Base-by-base conservation (phyloP, 1,140 invertebrate genomes). In the Pteromalus puparum region DNA sequence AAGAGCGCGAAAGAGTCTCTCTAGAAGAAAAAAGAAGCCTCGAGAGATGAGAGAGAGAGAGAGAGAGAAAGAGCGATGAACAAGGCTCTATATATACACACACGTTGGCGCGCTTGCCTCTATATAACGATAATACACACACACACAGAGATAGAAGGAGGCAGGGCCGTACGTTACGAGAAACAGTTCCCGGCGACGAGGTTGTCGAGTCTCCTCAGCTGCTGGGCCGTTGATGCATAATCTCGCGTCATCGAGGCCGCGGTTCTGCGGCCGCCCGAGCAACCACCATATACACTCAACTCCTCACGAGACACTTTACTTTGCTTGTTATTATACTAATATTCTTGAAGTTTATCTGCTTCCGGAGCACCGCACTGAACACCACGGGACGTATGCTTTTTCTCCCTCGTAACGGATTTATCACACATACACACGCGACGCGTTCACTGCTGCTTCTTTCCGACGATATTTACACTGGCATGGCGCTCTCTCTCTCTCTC, bases 241-340 rank as follows among this genome's bases (percentile, higher is more conserved):
- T 76, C 73, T 24, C n/a, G 74, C 74, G 65, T 78, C 82, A 83
- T 83, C 82, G 82, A 83, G 74, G 42, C 61, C 30, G 61, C 61
- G 26, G 79, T 30, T 38, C 75, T 42, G 7, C 42, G 34, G 48
- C 46, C 30, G 68, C 80, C 24, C 30, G 72, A 30, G 72, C 72
- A 82, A 75, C 74, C 72, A 82, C 30, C 81, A 82, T 75, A 65
- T 65, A 82, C n/a, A 13, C 46, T 18, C 38, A 67, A 2, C 78
- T 48, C 12, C 24, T 81, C 78, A 70, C 67, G 15, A 12, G 34
- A 80, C 68, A 38, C 28, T 65, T 61, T n/a, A 21, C 21, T 61
- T 61, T 15, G 13, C 5, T 53, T 53, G 18, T 53, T 18, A 53
- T 53, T 53, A 61, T 18, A 53, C 18, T 53, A 61, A 21, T 61